A percentile compares a stretch with the other conserved stretches of the same genome.
Evolutionary conservation across 2,888 invertebrate species (phyloP).

Genomic region (Orthosia gracilis): DNA sequence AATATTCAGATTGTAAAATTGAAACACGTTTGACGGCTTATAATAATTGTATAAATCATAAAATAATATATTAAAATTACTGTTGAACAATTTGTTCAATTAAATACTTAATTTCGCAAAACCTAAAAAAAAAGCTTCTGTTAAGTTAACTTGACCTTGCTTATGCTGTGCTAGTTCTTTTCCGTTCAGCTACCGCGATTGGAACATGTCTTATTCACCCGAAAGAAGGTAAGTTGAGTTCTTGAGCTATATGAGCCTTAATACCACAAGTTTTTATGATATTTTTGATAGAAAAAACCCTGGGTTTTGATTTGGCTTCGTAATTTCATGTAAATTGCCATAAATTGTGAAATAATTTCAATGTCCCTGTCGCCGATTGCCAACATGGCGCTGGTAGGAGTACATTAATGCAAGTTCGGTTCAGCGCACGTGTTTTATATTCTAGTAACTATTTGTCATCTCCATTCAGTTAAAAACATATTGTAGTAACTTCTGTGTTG

Average conservation of each 20-base stretch:
- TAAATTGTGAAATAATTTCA: slow-evolving; percentile 74
- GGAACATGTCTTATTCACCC: slow-evolving; percentile 96
- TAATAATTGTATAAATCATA: slow-evolving; percentile 73
- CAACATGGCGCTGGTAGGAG: slow-evolving; percentile 91
- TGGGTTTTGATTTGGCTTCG: slow-evolving; percentile 42
- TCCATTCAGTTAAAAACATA: slow-evolving; percentile 8
- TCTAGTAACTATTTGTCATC: slow-evolving; percentile 20
- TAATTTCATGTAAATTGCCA: slow-evolving; percentile 63
- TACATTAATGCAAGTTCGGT: slow-evolving; percentile 81
- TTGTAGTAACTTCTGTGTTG: slow-evolving; percentile 17
- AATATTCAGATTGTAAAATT: slow-evolving; percentile 73
- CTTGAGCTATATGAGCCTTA: slow-evolving; percentile 69
- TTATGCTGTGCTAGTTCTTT: slow-evolving; percentile 93
- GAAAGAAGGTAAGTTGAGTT: slow-evolving; percentile 95
- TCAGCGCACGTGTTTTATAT: slow-evolving; percentile 86
- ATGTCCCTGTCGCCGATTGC: slow-evolving; percentile 88
- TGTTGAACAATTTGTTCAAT: slow-evolving; percentile 38
- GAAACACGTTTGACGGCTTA: slow-evolving; percentile 65
- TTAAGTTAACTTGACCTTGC: slow-evolving; percentile 91
- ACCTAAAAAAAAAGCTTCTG: slow-evolving; percentile 81
- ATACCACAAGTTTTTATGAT: slow-evolving; percentile 69
- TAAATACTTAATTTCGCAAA: slow-evolving; percentile 59
- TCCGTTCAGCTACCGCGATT: slow-evolving; percentile 95
- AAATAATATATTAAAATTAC: slow-evolving; percentile 76
- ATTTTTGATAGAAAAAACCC: slow-evolving; percentile 39